Base-by-base conservation (phyloP, 2,797 vertebrate genomes). In the Pyrrhura leucotis region DNA sequence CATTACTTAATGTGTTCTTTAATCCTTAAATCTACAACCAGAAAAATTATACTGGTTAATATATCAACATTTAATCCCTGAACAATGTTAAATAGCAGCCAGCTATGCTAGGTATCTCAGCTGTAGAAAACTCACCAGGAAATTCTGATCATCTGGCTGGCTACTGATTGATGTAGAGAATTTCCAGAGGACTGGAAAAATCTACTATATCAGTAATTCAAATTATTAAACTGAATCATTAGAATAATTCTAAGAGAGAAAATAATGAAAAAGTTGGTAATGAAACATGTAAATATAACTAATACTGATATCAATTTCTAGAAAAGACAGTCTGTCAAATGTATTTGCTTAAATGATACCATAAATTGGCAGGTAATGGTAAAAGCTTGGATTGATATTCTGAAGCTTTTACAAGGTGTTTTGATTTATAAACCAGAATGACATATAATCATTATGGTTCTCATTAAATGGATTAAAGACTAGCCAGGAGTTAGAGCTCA, bases 351-450 rank as follows among this genome's bases (percentile, higher is more conserved):
- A 75, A 93, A 85, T 0, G 25, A 88, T 73, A 84, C 59, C 12
- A 1, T 76, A 88, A 93, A 12, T 77, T 94, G 93, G 81, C 92
- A 93, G 35, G 67, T 79, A 92, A 94, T 63, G 42, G 74, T 83
- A 91, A 83, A 90, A 83, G 58, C 90, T 67, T 71, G 66, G 58
- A 91, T 48, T 92, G 59, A 89, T 91, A 91, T 76, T 89, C 81
- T 90, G 91, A 92, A 69, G 89, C 84, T 92, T 94, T 94, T 90
- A 82, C 18, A 77, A 88, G 63, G 85, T 61, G 7, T 85, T 95
- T 90, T 93, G 81, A 96, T 94, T 93, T 96, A 95, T 90, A 88
- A 96, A 94, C 77, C 77, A 82, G 90, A 86, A 91, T 2, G 86
- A 90, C 93, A 86, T 23, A 86, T 90, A 96, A 95, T 95, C 93